Percentiles rank a stretch among this genome's conserved stretches.
phyloP scores from a whole-genome alignment of 1,140 invertebrate genomes.

The Drosophila ogumai region DNA sequence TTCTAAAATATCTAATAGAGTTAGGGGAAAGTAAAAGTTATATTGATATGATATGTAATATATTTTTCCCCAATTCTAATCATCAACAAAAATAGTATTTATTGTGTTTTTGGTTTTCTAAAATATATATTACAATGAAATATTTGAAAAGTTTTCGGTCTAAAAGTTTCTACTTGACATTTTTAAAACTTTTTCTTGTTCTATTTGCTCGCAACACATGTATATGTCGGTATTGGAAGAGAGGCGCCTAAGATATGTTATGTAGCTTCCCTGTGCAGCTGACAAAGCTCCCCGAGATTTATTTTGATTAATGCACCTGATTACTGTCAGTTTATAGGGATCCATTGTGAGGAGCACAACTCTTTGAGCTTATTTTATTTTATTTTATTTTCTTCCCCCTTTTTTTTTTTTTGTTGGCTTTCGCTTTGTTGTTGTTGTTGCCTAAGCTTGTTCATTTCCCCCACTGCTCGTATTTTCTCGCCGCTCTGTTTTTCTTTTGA shows the following conservation, averaged over 20 bases:
- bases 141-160: too few species aligned
- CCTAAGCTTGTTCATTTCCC: constrained; percentile 28
- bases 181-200: constrained; percentile 6
- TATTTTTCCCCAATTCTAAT: background rate
- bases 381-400: constrained; percentile 11
- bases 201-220: constrained; percentile 5
- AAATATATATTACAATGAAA: background rate
- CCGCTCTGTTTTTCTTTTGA: constrained; percentile 49
- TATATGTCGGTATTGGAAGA: constrained; percentile 13
- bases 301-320: constrained; percentile 68
- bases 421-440: constrained; percentile 24
- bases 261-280: constrained; percentile 15
- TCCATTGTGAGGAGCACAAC: constrained; percentile 59
- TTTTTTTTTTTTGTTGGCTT: background rate
- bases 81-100: background rate
- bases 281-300: constrained; percentile 50
- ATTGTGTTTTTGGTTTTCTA: too few species aligned
- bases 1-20: background rate
- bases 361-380: constrained; percentile 64
- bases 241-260: constrained; percentile 7
- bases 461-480: constrained; percentile 19
- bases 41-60: too few species aligned
- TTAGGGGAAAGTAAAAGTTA: too few species aligned
- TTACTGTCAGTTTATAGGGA: constrained; percentile 73
- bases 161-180: background rate